Evolutionary conservation across 2,797 vertebrate genomes (phyloP).

Genomic region (Chloroceryle inda): DNA sequence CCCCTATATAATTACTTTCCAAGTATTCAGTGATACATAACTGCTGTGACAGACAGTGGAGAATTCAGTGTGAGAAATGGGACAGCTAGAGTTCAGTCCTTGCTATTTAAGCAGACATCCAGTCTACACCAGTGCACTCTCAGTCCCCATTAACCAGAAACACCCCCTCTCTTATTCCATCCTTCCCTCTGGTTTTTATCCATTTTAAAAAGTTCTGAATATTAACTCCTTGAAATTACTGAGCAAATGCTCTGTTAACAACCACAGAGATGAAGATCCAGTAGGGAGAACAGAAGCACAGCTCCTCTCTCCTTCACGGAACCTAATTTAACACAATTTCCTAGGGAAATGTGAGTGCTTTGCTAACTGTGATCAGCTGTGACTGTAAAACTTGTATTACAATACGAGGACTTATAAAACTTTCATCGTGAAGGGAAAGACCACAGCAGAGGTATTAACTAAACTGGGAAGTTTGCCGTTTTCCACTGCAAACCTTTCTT

Average conservation of each 20-base stretch:
- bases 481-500: not conserved
- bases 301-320: not conserved
- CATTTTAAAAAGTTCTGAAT: not conserved
- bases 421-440: not conserved
- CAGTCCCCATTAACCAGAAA: not conserved
- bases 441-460: not conserved
- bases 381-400: not conserved
- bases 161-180: not conserved
- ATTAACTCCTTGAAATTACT: slow-evolving; percentile 14
- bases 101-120: not conserved
- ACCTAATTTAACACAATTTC: not conserved
- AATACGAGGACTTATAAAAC: not conserved
- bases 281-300: not conserved
- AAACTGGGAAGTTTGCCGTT: not conserved
- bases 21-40: not conserved
- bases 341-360: not conserved
- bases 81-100: not conserved
- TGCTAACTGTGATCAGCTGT: not conserved
- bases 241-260: not conserved
- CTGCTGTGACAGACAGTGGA: not conserved
- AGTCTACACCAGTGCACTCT: accelerated
- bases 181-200: not conserved
- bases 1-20: not conserved
- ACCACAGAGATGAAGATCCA: not conserved
- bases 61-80: not conserved